Percentiles rank a stretch among this genome's conserved stretches.
These are phyloP conservation scores for Gymnocephalus cernua DNA, from an alignment of 2,113 vertebrate species.

Conservation along the genomic window DNA sequence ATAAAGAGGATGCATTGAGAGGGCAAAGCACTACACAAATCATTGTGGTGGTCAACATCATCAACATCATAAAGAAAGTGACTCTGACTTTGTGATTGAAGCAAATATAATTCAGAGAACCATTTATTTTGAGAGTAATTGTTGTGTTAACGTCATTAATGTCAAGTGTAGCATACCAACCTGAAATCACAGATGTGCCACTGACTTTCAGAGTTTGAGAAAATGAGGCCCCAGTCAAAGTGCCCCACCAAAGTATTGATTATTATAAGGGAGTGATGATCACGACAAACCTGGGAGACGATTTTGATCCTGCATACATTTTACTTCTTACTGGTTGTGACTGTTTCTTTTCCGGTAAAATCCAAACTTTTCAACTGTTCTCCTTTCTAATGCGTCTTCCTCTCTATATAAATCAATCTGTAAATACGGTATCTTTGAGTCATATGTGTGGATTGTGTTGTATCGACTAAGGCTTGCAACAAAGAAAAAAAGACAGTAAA, in stretches of 20 bases:
- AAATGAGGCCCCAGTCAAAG: conserved; percentile 3
- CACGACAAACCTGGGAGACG: conserved; percentile 26
- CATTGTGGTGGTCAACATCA: neutral
- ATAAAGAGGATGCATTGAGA: neutral
- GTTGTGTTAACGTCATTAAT: neutral
- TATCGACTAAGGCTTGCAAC: conserved; percentile 81
- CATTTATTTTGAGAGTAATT: neutral
- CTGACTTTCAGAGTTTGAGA: conserved; percentile 2
- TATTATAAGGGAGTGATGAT: conserved; percentile 20
- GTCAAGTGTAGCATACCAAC: conserved; percentile 12
- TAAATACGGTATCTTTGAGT: conserved; percentile 80
- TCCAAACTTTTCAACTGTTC: conserved; percentile 60
- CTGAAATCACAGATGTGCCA: neutral
- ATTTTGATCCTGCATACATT: conserved; percentile 51
- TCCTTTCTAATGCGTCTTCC: conserved; percentile 80
- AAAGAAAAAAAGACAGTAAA: conserved; percentile 45
- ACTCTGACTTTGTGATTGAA: neutral
- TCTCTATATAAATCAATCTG: conserved; percentile 76
- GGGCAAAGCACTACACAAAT: conserved; percentile 3
- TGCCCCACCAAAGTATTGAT: neutral
- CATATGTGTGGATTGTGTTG: conserved; percentile 81
- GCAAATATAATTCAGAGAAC: neutral
- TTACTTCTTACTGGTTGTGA: conserved; percentile 69
- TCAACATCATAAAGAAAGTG: neutral
- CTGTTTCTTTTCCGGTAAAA: conserved; percentile 72